Evolutionary conservation across 2,113 vertebrate genomes (phyloP).

Genomic region (Ancistrus triradiatus): DNA sequence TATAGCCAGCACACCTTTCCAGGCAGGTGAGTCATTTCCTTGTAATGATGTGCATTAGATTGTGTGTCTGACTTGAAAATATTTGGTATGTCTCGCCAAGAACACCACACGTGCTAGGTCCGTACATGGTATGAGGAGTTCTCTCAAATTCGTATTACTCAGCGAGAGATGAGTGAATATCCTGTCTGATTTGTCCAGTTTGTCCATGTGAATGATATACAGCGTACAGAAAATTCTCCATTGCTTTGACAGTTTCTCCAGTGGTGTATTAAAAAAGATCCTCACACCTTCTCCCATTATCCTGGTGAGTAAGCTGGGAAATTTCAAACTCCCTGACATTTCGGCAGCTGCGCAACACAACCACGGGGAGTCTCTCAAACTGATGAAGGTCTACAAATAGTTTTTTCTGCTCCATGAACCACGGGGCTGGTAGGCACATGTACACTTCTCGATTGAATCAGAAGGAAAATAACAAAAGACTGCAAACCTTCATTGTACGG

Average conservation of each 20-base stretch:
- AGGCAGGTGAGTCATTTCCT: no score
- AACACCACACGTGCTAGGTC: no score
- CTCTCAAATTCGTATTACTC: no score
- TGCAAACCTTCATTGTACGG: not conserved
- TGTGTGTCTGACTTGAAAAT: no score
- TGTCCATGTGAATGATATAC: no score
- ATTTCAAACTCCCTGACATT: conserved; percentile 31
- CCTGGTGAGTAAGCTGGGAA: conserved; percentile 8
- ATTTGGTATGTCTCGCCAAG: no score
- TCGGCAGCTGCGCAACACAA: not conserved
- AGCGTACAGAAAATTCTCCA: not conserved
- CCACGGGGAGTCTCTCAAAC: conserved; percentile 24
- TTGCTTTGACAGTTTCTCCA: conserved; percentile 18
- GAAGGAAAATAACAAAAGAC: conserved; percentile 14
- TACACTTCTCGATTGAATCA: not conserved
- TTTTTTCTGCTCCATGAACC: not conserved
- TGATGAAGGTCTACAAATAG: conserved; percentile 20
- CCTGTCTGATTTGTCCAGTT: no score
- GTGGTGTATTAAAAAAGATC: not conserved
- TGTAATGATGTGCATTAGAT: no score
- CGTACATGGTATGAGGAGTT: no score
- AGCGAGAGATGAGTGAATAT: no score
- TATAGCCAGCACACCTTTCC: no score
- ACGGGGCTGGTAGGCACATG: not conserved
- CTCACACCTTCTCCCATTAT: not conserved